Evolutionary conservation across 2,888 invertebrate genomes (phyloP).

Genomic region (Perizoma affinitatum): DNA sequence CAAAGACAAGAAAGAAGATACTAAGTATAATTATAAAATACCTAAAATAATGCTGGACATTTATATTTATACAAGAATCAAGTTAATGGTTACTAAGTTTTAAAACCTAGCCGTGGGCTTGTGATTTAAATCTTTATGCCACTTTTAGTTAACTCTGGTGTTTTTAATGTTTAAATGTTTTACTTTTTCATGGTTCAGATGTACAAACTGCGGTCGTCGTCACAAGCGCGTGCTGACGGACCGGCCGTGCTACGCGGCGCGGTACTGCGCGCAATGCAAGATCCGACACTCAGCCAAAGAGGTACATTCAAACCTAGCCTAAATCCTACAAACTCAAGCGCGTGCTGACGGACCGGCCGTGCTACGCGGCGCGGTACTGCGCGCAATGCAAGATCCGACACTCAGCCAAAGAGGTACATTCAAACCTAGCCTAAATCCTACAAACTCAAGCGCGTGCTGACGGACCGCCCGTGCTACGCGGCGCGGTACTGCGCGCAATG

Average conservation of each 20-base stretch:
- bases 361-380: constrained; percentile 96
- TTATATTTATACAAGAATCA: too few relatives aligned
- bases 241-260: constrained; percentile 95
- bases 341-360: constrained; percentile 92
- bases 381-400: constrained; percentile 94
- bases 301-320: constrained; percentile 65
- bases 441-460: constrained; percentile 94
- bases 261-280: constrained; percentile 95
- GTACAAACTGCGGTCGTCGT: constrained; percentile 96
- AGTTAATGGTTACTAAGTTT: too few relatives aligned
- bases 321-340: too few relatives aligned
- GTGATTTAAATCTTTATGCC: too few relatives aligned
- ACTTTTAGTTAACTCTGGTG: too few relatives aligned
- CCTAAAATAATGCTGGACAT: too few relatives aligned
- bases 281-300: constrained; percentile 95
- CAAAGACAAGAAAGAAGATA: too few relatives aligned
- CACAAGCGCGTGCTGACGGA: constrained; percentile 94
- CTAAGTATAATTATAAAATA: too few relatives aligned
- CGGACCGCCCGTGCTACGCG: constrained; percentile 94
- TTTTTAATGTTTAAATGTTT: too few relatives aligned
- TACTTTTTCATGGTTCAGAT: constrained; percentile 74
- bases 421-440: neutral
- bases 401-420: constrained; percentile 91
- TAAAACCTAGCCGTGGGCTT: too few relatives aligned
- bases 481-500: constrained; percentile 95